Conservation (phyloP, 2,888 invertebrate genomes). For the Cataglyphis cursor region DNA sequence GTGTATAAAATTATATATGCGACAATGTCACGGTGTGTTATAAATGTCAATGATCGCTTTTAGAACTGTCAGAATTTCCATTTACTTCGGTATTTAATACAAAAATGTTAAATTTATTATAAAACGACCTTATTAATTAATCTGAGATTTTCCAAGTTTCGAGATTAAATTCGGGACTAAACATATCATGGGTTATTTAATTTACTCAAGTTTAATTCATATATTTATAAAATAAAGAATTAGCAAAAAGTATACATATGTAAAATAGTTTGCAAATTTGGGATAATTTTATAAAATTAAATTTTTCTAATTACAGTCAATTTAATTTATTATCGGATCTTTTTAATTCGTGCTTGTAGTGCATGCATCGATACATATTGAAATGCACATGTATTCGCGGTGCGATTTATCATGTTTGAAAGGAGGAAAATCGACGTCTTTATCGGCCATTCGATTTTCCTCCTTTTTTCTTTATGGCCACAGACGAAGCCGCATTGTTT, state of each 20-base stretch:
- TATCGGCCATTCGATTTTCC: constrained; percentile 3
- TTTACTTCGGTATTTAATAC: neutral
- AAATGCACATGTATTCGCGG: neutral
- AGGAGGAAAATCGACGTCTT: neutral
- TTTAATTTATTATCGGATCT: neutral
- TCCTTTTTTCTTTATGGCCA: constrained; percentile 16
- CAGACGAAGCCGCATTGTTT: constrained; percentile 64
- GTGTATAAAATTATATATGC: neutral
- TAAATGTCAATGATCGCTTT: neutral
- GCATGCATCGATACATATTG: neutral
- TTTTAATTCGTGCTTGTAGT: neutral
- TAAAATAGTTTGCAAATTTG: too few species aligned
- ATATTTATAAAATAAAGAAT: neutral
- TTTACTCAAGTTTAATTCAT: neutral
- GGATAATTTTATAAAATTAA: too few species aligned
- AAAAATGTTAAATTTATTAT: neutral
- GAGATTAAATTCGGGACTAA: neutral
- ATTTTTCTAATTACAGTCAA: neutral
- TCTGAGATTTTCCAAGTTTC: neutral
- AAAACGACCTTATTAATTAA: neutral
- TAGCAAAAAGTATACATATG: neutral
- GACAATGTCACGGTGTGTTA: neutral
- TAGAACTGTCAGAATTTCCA: neutral
- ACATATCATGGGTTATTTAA: neutral
- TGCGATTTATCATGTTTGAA: constrained; percentile 4